A percentile compares a stretch with the other conserved stretches of the same genome.
Conservation (phyloP, 2,797 vertebrate genomes). For the Manis pentadactyla region DNA sequence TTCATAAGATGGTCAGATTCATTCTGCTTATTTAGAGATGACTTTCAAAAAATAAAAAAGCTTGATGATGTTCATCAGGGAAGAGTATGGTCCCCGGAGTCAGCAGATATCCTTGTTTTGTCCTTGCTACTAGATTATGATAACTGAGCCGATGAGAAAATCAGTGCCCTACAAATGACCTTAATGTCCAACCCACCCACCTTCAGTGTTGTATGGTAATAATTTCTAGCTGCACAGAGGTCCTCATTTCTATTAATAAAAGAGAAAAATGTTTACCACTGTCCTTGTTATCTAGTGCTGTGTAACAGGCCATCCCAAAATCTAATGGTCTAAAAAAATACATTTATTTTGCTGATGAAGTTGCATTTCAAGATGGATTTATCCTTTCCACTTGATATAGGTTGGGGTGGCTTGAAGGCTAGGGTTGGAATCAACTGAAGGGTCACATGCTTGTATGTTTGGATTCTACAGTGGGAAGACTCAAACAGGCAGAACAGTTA, state of each 20-base stretch:
- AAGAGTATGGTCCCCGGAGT: not conserved
- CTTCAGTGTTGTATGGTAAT: not conserved
- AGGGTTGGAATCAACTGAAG: not conserved
- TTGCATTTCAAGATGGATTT: not conserved
- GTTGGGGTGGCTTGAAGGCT: not conserved
- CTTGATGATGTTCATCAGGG: not conserved
- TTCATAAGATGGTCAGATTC: not conserved
- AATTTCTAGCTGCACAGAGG: not conserved
- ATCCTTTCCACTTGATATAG: not conserved
- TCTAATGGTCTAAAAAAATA: not conserved
- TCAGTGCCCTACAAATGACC: not conserved
- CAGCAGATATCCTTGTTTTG: not conserved
- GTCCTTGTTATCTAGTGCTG: not conserved
- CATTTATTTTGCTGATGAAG: not conserved
- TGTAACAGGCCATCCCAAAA: not conserved
- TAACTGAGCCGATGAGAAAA: not conserved
- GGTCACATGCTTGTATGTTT: not conserved
- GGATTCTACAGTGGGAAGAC: not conserved
- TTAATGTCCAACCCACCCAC: not conserved
- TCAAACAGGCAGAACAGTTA: not conserved
- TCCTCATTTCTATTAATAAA: not conserved
- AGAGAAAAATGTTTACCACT: not conserved
- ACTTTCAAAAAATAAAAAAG: not conserved
- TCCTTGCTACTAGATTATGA: not conserved
- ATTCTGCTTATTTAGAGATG: not conserved